These are phyloP conservation scores for Pocota personata DNA, from an alignment of 2,888 invertebrate genomes.

Conservation along the genomic window DNA sequence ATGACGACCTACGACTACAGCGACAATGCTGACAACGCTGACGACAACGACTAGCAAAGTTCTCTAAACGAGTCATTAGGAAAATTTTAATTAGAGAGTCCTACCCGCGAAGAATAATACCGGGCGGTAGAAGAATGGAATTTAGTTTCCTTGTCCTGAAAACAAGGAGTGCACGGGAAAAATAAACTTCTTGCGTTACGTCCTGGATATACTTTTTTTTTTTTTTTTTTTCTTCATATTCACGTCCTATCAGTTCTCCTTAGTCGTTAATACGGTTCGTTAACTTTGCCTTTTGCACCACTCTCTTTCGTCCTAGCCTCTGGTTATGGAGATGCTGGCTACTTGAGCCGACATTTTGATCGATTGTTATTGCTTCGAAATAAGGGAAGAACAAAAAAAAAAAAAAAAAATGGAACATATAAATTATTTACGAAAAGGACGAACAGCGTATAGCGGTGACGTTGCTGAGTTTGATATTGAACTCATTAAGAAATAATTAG, in stretches of 20 bases:
- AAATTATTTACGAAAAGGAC: slow-evolving; percentile 68
- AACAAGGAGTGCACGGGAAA: slow-evolving; percentile 62
- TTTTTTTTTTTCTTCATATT: slow-evolving; percentile 48
- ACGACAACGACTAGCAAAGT: slow-evolving; percentile 57
- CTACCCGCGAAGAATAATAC: slow-evolving; percentile 67
- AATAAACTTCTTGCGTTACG: slow-evolving; percentile 68
- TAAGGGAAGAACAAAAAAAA: slow-evolving; percentile 4
- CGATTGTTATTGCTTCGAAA: slow-evolving; percentile 70
- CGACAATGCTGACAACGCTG: slow-evolving; percentile 28
- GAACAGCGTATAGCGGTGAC: slow-evolving; percentile 39
- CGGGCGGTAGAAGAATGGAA: slow-evolving; percentile 67
- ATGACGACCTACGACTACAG: slow-evolving; percentile 35
- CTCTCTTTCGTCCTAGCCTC: slow-evolving; percentile 41
- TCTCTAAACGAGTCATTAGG: slow-evolving; percentile 73
- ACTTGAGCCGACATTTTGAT: slow-evolving; percentile 74
- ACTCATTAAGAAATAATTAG: slow-evolving; percentile 74
- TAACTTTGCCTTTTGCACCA: slow-evolving; percentile 66
- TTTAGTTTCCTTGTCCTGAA: slow-evolving; percentile 65
- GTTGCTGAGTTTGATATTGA: slow-evolving; percentile 65
- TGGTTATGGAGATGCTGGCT: slow-evolving; percentile 68
- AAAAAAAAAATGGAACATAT: slow-evolving; percentile 52
- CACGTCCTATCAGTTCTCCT: slow-evolving; percentile 68
- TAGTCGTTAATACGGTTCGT: slow-evolving; percentile 74
- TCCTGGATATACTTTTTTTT: slow-evolving; percentile 1
- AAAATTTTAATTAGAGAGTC: slow-evolving; percentile 71